Percentiles rank a stretch among this genome's conserved stretches.
These are phyloP conservation scores for Tiaroga cobitis DNA, from an alignment of 2,797 vertebrate genomes.

Conservation along the genomic window DNA sequence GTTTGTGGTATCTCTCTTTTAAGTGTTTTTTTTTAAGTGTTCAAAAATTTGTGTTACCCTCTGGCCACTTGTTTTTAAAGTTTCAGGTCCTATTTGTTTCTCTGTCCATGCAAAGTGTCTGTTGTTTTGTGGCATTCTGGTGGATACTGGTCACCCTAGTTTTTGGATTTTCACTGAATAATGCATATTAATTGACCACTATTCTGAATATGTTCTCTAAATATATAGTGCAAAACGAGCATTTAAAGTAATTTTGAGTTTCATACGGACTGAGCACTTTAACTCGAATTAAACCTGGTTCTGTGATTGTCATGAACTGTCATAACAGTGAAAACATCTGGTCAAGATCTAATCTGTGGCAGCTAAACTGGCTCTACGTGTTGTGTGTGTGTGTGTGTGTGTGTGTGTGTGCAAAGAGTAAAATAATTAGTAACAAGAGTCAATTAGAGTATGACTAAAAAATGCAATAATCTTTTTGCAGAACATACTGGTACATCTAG, in stretches of 20 bases:
- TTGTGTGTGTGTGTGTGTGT: neutral
- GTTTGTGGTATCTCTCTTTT: neutral
- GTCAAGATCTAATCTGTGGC: constrained; percentile 21
- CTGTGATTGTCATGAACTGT: neutral
- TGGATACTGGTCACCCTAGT: neutral
- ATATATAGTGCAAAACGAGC: neutral
- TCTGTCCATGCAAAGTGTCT: neutral
- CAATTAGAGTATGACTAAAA: neutral
- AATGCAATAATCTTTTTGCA: neutral
- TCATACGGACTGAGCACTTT: neutral
- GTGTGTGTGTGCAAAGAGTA: neutral
- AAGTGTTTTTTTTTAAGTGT: neutral
- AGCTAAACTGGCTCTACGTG: constrained; percentile 15
- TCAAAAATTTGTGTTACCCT: neutral
- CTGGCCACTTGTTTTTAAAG: no score
- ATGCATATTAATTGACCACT: neutral
- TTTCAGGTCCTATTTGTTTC: no score
- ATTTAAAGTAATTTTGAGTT: neutral
- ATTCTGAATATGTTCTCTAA: neutral
- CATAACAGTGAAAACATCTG: constrained; percentile 29
- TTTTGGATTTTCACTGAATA: neutral
- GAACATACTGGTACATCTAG: neutral
- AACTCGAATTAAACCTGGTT: neutral
- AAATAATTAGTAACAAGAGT: neutral
- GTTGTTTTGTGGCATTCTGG: neutral